phyloP scores from a whole-genome alignment of 2,888 invertebrate genomes.

The Lacanobia oleracea region DNA sequence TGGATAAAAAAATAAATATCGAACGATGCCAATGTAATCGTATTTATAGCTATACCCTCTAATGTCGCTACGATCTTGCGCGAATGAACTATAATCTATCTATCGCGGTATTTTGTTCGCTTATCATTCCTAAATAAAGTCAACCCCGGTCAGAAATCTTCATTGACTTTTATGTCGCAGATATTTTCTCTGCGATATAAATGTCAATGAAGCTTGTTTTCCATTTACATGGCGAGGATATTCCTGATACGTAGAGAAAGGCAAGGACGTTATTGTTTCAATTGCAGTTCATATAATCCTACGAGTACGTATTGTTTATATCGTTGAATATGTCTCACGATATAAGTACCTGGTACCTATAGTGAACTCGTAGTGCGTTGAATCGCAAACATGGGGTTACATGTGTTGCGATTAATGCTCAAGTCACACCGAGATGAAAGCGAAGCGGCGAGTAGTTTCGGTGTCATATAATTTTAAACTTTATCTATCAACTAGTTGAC shows the following conservation, averaged over 20 bases:
- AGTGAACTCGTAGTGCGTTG: slow-evolving; percentile 10
- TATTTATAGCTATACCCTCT: too few relatives aligned
- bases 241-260: background rate
- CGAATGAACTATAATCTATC: background rate
- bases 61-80: background rate
- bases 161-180: background rate
- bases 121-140: background rate
- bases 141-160: background rate
- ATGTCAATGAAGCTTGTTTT: background rate
- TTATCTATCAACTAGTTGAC: too few relatives aligned
- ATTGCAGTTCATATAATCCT: background rate
- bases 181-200: too few relatives aligned
- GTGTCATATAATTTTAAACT: too few relatives aligned
- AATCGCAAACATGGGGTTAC: slow-evolving; percentile 2
- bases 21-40: too few relatives aligned
- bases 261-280: background rate
- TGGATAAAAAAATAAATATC: too few relatives aligned
- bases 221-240: background rate
- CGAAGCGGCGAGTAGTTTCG: too few relatives aligned
- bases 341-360: too few relatives aligned
- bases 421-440: too few relatives aligned
- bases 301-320: background rate
- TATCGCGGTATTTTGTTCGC: background rate
- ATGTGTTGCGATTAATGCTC: too few relatives aligned
- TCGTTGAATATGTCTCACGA: background rate